Evolutionary conservation across 64 coral and sea anemone genomes (phyloP).

Genomic region (Stylophora pistillata): DNA sequence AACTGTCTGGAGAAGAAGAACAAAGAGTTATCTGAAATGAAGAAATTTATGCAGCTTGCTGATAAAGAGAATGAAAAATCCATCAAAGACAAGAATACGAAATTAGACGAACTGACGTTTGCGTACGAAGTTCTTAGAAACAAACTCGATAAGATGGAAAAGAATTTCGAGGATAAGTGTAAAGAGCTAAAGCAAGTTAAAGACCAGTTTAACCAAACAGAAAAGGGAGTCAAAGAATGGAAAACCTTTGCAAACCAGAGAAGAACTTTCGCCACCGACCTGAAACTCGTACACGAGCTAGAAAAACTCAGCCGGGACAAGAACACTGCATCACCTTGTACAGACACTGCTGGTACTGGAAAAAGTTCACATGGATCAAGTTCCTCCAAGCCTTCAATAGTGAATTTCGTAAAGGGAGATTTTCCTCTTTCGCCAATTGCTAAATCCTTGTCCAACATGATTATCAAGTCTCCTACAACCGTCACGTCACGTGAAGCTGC

Average conservation of each 20-base stretch:
- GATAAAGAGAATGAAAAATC: neutral
- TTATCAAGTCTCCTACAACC: conserved; percentile 30
- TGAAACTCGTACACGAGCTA: conserved; percentile 36
- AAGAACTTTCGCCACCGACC: conserved; percentile 28
- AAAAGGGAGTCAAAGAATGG: neutral
- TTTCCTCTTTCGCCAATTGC: conserved; percentile 49
- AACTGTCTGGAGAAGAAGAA: neutral
- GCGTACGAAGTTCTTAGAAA: conserved; percentile 16
- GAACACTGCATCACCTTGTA: neutral
- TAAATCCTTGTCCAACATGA: conserved; percentile 58
- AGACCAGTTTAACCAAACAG: conserved; percentile 3
- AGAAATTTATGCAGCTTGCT: conserved; percentile 13
- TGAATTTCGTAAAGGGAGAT: neutral
- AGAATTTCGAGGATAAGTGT: conserved; percentile 18
- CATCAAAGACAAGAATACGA: conserved; percentile 13
- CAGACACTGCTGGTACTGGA: neutral
- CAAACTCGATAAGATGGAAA: neutral
- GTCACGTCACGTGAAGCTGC: neutral
- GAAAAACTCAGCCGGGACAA: conserved; percentile 38
- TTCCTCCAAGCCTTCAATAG: neutral
- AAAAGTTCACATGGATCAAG: neutral
- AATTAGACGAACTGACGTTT: conserved; percentile 6
- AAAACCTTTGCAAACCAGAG: conserved; percentile 43
- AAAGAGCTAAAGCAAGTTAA: conserved; percentile 35
- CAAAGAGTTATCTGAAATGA: conserved; percentile 13